Evolutionary conservation across 2,888 invertebrate genomes (phyloP).

Genomic region (Volucella bombylans): DNA sequence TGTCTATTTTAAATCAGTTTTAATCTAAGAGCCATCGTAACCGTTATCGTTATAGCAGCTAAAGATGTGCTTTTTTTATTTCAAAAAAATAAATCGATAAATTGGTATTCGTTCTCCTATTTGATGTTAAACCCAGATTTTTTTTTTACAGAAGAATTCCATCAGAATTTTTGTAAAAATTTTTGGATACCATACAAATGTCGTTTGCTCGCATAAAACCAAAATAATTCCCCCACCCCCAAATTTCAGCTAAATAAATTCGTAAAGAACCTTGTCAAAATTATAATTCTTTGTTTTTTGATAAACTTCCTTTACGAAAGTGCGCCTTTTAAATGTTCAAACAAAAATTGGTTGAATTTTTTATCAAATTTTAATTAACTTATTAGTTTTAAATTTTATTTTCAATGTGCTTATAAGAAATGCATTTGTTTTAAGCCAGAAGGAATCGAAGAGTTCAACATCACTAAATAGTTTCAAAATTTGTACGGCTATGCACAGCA

Average conservation of each 20-base stretch:
- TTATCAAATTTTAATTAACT: constrained; percentile 31
- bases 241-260: not conserved
- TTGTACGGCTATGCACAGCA: constrained; percentile 59
- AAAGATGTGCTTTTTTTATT: constrained; percentile 5
- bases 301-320: constrained; percentile 57
- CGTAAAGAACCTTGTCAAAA: not conserved
- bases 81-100: not conserved
- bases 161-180: not conserved
- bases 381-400: constrained; percentile 51
- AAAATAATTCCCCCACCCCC: not conserved
- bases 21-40: not conserved
- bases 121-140: constrained; percentile 20
- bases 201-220: constrained; percentile 41
- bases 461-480: constrained; percentile 13
- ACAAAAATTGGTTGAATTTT: constrained; percentile 16
- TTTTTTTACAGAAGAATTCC: not conserved
- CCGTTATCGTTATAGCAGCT: constrained; percentile 5
- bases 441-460: constrained; percentile 18
- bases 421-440: constrained; percentile 19
- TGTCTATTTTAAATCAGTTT: not conserved
- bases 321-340: constrained; percentile 62
- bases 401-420: constrained; percentile 43
- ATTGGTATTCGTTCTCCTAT: constrained; percentile 10
- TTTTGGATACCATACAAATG: constrained; percentile 26
- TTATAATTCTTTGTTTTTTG: constrained; percentile 52